These are phyloP conservation scores for Agelaius tricolor DNA, from an alignment of 2,113 vertebrate species.

Conservation along the genomic window DNA sequence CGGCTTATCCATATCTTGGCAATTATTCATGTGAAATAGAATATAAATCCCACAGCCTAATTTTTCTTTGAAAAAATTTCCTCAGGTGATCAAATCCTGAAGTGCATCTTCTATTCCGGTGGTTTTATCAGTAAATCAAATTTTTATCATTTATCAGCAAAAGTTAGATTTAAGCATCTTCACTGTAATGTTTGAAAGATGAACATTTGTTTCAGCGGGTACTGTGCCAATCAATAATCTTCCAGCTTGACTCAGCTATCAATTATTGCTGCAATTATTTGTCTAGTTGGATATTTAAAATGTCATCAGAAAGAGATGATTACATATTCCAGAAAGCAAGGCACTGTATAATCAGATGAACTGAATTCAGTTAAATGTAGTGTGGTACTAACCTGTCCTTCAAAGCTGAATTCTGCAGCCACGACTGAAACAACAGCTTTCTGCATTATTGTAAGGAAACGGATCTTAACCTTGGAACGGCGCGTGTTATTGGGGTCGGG, in stretches of 20 bases:
- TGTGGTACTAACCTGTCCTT: slow-evolving; percentile 82
- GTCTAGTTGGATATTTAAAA: slow-evolving; percentile 89
- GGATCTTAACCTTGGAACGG: slow-evolving; percentile 69
- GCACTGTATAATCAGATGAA: slow-evolving; percentile 84
- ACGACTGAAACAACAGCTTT: slow-evolving; percentile 62
- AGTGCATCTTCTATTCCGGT: slow-evolving; percentile 43
- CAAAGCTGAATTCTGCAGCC: slow-evolving; percentile 73
- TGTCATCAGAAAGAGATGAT: slow-evolving; percentile 89
- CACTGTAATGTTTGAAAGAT: slow-evolving; percentile 79
- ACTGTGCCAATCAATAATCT: slow-evolving; percentile 86
- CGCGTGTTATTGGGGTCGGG: slow-evolving; percentile 46
- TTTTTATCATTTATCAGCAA: slow-evolving; percentile 79
- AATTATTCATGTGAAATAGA: slow-evolving; percentile 65
- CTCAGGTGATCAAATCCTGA: slow-evolving; percentile 66
- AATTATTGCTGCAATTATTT: slow-evolving; percentile 89
- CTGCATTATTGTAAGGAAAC: slow-evolving; percentile 67
- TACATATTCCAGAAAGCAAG: slow-evolving; percentile 83
- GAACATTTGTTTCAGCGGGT: slow-evolving; percentile 77
- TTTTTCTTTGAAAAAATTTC: slow-evolving; percentile 63
- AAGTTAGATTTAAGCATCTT: slow-evolving; percentile 81
- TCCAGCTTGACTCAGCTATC: slow-evolving; percentile 81
- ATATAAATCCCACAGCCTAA: slow-evolving; percentile 54
- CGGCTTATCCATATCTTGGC: background rate
- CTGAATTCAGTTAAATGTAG: slow-evolving; percentile 80
- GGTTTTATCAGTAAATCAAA: slow-evolving; percentile 77